phyloP scores from a whole-genome alignment of 2,113 vertebrate genomes.

The Scolopax mira region DNA sequence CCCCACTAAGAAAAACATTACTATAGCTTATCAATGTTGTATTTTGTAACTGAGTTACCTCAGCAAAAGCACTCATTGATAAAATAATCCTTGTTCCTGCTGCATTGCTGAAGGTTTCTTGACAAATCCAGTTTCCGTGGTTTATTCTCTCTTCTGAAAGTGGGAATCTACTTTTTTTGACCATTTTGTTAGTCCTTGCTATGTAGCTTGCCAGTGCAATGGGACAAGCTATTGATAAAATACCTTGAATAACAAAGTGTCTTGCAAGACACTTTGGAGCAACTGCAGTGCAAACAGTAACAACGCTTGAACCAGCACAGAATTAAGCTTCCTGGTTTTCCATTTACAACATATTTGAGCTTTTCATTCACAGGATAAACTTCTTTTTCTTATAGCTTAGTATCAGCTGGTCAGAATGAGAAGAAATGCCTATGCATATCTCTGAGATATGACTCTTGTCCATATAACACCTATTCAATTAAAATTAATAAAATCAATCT shows the following conservation, averaged over 20 bases:
- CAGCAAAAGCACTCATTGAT: neutral
- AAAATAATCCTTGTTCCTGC: neutral
- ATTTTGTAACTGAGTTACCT: neutral
- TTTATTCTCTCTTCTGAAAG: neutral
- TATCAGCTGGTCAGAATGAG: neutral
- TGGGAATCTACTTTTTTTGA: neutral
- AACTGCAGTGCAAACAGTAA: neutral
- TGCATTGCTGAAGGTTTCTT: neutral
- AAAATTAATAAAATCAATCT: neutral
- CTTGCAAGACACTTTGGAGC: neutral
- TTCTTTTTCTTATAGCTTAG: neutral
- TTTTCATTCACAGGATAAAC: neutral
- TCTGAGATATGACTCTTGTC: neutral
- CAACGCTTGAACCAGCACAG: neutral
- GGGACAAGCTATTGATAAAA: neutral
- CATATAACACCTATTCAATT: neutral
- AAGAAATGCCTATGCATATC: neutral
- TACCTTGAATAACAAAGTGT: neutral
- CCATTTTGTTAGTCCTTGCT: neutral
- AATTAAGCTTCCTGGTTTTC: neutral
- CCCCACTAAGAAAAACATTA: neutral
- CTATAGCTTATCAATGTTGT: accelerated
- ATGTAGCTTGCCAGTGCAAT: neutral
- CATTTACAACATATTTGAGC: neutral
- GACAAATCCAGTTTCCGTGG: neutral